Base-by-base conservation (phyloP, 2,888 invertebrate genomes). In the Schizaphis graminum region DNA sequence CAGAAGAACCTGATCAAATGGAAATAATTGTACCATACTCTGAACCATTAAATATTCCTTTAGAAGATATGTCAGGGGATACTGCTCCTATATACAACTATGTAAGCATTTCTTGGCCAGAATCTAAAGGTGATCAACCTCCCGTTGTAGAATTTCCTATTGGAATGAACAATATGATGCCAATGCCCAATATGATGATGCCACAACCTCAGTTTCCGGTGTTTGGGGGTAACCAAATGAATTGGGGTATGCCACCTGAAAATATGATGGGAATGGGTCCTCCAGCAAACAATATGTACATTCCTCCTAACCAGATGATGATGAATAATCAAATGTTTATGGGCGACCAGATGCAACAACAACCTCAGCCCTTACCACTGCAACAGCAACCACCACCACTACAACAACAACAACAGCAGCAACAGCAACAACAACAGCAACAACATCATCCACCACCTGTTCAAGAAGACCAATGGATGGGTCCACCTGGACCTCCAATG, bases 41-140 rank as follows among this genome's bases (percentile, higher is more conserved):
- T 7, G 98, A 98, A 95, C 98, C 98, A 1, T 97, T 97, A 94
- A 96, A 97, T 41, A 99, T 99, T 96, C 99, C 99, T 0, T 96
- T 98, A 93, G 98, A 99, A 95, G 99, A 99, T 96, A 97, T 97
- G 11, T 97, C 98, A 0, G 98, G 98, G 16, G 93, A 94, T 61
- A 97, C 98, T 95, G 98, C 98, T 95, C 97, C 97, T 95, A 96
- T 98, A 41, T 98, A 97, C 95, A 98, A 98, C 96, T 97, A 97
- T 95, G 97, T 97, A 94, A 97, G 96, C 93, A 97, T 97, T 96
- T 97, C 97, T 0, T 98, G 98, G 98, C 98, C 98, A 3, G 98
- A 98, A 96, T 98, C 98, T 0, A 98, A 98, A 95, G 97, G 95
- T 95, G 35, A 94, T n/a, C 92, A 94, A 24, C 93, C 93, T 85